phyloP scores from a whole-genome alignment of 2,113 vertebrate species.

The Variabilichromis moorii region DNA sequence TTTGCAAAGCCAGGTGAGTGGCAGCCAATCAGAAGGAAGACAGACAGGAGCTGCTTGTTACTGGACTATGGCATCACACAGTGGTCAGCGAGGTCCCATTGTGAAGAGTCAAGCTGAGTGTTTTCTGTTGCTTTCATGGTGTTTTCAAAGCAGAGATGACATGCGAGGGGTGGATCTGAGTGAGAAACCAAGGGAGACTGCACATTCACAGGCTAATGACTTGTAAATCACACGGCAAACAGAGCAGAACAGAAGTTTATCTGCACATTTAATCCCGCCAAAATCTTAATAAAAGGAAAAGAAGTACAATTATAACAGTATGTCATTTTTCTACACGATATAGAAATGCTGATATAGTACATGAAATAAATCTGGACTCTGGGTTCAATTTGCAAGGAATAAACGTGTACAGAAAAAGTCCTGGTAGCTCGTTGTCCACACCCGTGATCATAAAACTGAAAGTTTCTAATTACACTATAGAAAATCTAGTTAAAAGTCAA shows the following conservation, averaged over 20 bases:
- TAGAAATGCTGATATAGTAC: background rate
- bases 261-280: background rate
- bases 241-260: background rate
- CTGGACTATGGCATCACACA: background rate
- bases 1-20: background rate
- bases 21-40: background rate
- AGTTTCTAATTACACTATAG: background rate
- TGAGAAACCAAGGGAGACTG: background rate
- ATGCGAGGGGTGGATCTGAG: background rate
- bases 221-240: background rate
- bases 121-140: background rate
- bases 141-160: background rate
- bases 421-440: background rate
- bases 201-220: background rate
- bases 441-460: rapidly evolving
- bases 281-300: background rate
- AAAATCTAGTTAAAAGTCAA: background rate
- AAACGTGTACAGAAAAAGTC: background rate
- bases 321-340: background rate
- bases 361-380: background rate
- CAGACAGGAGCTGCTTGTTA: background rate
- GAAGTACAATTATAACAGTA: background rate
- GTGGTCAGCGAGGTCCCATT: background rate
- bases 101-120: background rate
- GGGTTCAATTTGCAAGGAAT: background rate